Evolutionary conservation across 1,140 invertebrate genomes (phyloP), one percentile per base, ranked within the genome.

Genomic region (Temnothorax curvispinosus): DNA sequence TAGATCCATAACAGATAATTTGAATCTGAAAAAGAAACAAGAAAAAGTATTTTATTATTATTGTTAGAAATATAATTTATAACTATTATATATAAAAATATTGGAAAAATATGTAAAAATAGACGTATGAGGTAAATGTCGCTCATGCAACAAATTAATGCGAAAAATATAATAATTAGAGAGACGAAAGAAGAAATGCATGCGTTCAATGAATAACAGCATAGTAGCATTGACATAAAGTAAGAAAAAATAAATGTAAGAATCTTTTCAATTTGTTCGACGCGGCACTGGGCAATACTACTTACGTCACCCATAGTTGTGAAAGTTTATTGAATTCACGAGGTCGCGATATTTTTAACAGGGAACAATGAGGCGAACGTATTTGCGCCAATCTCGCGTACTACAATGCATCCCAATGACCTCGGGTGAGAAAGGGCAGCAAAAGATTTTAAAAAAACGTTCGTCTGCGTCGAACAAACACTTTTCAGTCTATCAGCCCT

Each of bases 401-500:
- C 80, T 75, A 84, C 80, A 60, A 84, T 60, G 80, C 80, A 84
- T 84, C 41, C 54, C 69, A 75, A 84, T 84, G 80, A 84, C 80
- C 80, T 72, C 67, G 80, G 13, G 69, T 82, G 80, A 82, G 69
- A 82, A 58, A 65, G 76, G 76, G 60, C 44, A 27, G 76, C 77
- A 21, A 69, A 54, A 75, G 80, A 60, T 84, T 84, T 74, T 8
- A 67, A 77, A 75, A 85, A 85, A 69, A 69, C 60, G 58, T 60
- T 41, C 27, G 71, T 72, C 21, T 27, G 27, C 38, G 64, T 67
- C 58, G 84, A 78, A 54, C 54, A 64, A 87, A 81, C 87, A 89
- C 76, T 90, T 90, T 91, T 90, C 89, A 90, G 89, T 87, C 84
- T 85, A 84, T 81, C 86, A 67, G 72, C 54, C 54, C 74, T 81